Evolutionary conservation across 1,140 invertebrate species (phyloP).

Genomic region (Lepidotrigona ventralis): DNA sequence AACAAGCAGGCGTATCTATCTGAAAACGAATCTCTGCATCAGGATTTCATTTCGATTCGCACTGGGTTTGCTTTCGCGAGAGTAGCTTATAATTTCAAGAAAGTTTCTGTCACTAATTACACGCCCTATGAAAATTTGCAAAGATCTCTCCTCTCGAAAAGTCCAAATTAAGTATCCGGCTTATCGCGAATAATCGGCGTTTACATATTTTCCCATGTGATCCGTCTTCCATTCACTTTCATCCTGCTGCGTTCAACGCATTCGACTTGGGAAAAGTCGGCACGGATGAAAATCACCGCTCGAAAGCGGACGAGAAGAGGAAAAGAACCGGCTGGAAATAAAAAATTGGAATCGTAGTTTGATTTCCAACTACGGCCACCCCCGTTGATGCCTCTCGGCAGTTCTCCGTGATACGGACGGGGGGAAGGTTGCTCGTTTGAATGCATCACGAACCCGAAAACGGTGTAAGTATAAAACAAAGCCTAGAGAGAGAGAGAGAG

Average conservation of each 20-base stretch:
- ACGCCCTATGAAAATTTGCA: no score
- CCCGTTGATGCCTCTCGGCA: slow-evolving; percentile 42
- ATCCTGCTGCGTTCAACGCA: background rate
- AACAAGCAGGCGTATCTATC: no score
- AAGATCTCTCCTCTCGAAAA: no score
- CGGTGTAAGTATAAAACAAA: slow-evolving; percentile 77
- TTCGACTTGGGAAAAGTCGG: slow-evolving; percentile 6
- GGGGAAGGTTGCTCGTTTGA: slow-evolving; percentile 56
- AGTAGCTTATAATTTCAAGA: no score
- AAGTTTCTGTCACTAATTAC: no score
- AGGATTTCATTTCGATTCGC: no score
- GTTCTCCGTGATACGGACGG: slow-evolving; percentile 17
- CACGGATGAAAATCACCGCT: slow-evolving; percentile 52
- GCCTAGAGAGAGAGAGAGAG: slow-evolving; percentile 32
- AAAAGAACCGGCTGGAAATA: slow-evolving; percentile 65
- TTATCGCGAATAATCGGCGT: background rate
- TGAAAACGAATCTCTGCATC: no score
- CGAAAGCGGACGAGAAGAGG: slow-evolving; percentile 6
- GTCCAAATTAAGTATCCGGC: no score
- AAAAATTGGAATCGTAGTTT: slow-evolving; percentile 78
- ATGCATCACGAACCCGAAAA: slow-evolving; percentile 71
- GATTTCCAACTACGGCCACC: slow-evolving; percentile 65
- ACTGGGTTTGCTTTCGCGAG: no score
- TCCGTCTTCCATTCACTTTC: background rate
- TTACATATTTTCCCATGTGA: background rate